Base-by-base conservation (phyloP, 2,113 vertebrate genomes). In the Myrmecobius fasciatus region DNA sequence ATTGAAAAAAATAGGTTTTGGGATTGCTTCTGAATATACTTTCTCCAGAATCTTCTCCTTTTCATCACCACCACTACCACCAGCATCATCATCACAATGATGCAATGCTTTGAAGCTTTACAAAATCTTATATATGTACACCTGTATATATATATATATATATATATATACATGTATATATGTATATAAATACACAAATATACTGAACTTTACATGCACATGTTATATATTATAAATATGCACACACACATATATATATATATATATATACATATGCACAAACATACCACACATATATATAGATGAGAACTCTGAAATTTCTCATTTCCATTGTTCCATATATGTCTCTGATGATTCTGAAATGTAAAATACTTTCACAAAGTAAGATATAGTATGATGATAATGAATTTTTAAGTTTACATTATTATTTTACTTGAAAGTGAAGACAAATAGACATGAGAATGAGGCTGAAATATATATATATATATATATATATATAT, bases 21-120 rank as follows among this genome's bases (percentile, higher is more conserved):
- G n/a, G 92, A 91, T 96, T 88, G 48, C 20, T 90, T 94, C 11
- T 93, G 95, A 60, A 91, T 96, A 93, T 94, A 56, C 92, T 96
- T 97, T 95, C 95, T 91, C 95, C 91, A 94, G 53, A 67, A 60
- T 43, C 67, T 90, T 94, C 46, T 54, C 20, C 9, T n/a, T 88
- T 93, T 96, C 67, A 89, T 95, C 36, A 75, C n/a, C 36, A 67
- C 31, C 31, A 36, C 12, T 26, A 75, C 1, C 36, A n/a, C 31
- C 26, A n/a, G 0, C 60, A 75, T 6, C 60, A 67, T 36, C 28
- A 67, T 36, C 26, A 83, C n/a, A 83, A 43, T 83, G 67, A 83
- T 83, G 43, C 8, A 83, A 43, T 43, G n/a, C n/a, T 83, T 83
- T 22, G 67, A 83, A 43, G 5, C 20, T 22, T 83, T 83, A n/a